These are phyloP conservation scores for Varanus salvator DNA, from an alignment of 2,113 vertebrate genomes.

Conservation along the genomic window DNA sequence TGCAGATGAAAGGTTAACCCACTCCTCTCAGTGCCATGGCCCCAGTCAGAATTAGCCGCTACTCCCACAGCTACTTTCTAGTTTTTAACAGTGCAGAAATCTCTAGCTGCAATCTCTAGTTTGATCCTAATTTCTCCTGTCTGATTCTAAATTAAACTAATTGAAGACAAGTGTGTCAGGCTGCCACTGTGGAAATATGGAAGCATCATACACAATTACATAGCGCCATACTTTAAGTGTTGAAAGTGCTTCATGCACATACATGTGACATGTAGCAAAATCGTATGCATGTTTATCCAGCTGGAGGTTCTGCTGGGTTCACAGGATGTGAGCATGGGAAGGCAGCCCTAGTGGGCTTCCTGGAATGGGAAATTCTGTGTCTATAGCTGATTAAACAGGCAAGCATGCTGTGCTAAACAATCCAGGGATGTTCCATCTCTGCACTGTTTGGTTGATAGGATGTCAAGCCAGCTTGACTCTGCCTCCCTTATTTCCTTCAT, in stretches of 20 bases:
- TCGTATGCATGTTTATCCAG: not conserved
- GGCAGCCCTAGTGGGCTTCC: not conserved
- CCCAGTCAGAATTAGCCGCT: no score
- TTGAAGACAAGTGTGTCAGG: not conserved
- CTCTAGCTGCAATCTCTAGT: not conserved
- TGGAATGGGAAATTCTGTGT: not conserved
- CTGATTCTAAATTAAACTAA: not conserved
- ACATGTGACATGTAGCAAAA: not conserved
- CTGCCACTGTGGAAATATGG: not conserved
- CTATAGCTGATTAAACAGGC: not conserved
- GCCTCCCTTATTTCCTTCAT: no score
- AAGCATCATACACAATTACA: not conserved
- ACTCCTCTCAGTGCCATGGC: no score
- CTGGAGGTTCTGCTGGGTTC: not conserved
- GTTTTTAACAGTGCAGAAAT: not conserved
- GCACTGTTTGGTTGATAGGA: no score
- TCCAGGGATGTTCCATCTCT: no score
- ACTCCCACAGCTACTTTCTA: no score
- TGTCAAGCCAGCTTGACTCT: no score
- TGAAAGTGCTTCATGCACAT: not conserved
- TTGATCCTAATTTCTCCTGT: not conserved
- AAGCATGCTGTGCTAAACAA: no score
- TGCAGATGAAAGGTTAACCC: no score
- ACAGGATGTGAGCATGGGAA: no score
- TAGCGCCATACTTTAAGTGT: not conserved